Evolutionary conservation across 2,797 vertebrate species (phyloP).

Genomic region (Euthynnus affinis): DNA sequence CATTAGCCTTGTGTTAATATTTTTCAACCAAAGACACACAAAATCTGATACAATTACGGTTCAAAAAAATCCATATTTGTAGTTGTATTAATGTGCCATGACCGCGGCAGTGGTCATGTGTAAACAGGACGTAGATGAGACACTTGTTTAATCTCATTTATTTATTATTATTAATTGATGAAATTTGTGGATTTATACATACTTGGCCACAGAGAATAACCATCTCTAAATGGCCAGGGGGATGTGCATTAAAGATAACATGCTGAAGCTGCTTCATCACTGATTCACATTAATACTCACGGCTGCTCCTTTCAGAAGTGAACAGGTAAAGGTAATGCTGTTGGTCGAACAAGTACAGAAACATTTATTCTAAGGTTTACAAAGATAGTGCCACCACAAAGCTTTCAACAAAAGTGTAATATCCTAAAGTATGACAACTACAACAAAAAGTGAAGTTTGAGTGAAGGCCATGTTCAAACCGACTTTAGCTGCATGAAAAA

Average conservation of each 20-base stretch:
- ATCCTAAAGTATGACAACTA: background rate
- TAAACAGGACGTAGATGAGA: background rate
- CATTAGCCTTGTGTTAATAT: conserved; percentile 10
- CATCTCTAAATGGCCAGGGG: background rate
- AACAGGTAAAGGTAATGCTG: background rate
- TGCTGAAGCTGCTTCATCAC: background rate
- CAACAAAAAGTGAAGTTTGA: background rate
- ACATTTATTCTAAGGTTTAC: background rate
- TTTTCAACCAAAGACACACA: background rate
- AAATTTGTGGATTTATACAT: conserved; percentile 7
- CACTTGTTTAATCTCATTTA: background rate
- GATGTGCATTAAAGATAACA: conserved; percentile 2
- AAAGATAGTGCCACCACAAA: background rate
- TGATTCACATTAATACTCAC: background rate
- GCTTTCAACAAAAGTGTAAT: background rate
- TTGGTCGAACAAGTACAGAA: background rate
- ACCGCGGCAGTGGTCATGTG: background rate
- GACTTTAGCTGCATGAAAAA: too few species aligned
- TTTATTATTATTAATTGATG: conserved; percentile 6
- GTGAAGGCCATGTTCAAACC: background rate
- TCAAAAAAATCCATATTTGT: background rate
- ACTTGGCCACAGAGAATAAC: background rate
- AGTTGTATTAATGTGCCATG: background rate
- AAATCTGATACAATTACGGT: background rate
- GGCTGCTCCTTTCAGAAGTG: background rate